phyloP scores from a whole-genome alignment of 2,113 vertebrate genomes.

The Henicopernis longicauda region DNA sequence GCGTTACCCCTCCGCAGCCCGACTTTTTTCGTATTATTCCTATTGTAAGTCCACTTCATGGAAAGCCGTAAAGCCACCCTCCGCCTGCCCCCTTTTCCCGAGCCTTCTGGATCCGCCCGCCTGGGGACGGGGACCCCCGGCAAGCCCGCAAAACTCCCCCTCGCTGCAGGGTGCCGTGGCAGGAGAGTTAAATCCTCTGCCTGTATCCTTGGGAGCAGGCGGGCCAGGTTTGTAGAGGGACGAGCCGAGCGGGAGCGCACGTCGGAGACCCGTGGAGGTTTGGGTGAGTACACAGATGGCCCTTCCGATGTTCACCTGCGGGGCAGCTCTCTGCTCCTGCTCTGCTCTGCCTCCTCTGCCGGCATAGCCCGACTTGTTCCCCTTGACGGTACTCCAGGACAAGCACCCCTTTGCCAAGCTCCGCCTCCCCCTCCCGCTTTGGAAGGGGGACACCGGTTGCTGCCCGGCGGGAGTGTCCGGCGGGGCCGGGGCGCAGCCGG shows the following conservation, averaged over 20 bases:
- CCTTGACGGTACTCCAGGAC: background rate
- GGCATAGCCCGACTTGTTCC: no score
- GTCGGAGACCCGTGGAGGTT: background rate
- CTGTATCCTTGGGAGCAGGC: background rate
- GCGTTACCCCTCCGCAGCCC: accelerated
- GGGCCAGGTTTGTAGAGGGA: background rate
- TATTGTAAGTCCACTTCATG: background rate
- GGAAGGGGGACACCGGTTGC: background rate
- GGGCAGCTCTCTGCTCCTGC: background rate
- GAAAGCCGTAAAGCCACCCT: background rate
- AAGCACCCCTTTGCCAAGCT: background rate
- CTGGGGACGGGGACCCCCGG: background rate
- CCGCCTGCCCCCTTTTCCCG: background rate
- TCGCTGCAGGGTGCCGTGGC: background rate
- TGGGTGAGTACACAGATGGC: background rate
- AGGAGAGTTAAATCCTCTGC: background rate
- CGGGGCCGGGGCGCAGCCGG: background rate
- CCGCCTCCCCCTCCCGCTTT: background rate
- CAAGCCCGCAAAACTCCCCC: accelerated
- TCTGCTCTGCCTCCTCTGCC: background rate
- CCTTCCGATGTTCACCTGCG: background rate
- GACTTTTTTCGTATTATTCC: background rate
- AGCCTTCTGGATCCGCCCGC: background rate
- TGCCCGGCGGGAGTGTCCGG: background rate
- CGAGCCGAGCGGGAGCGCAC: accelerated